Evolutionary conservation across 2,797 vertebrate species (phyloP).

Genomic region (Rhyacichthys aspro): DNA sequence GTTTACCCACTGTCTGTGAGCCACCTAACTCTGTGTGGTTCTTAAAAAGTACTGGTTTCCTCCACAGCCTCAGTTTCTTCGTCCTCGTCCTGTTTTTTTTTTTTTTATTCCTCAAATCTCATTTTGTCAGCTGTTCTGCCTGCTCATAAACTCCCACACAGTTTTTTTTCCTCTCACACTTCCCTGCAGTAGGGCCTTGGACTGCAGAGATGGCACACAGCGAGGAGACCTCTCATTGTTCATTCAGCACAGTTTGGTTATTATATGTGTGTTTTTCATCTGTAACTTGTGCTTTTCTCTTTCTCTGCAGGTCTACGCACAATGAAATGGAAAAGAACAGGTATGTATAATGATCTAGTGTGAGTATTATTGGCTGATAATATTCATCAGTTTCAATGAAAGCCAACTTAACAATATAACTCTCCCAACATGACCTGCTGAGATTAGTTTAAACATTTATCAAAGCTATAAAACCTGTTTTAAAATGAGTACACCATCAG

Average conservation of each 20-base stretch:
- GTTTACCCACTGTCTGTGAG: constrained; percentile 56
- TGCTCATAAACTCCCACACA: constrained; percentile 56
- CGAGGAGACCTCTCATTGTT: constrained; percentile 26
- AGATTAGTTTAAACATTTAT: neutral
- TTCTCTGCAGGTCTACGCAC: constrained; percentile 89
- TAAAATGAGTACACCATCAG: too few relatives aligned
- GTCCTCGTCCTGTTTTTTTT: neutral
- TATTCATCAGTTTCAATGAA: constrained; percentile 3
- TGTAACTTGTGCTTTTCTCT: constrained; percentile 45
- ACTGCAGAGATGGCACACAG: constrained; percentile 26
- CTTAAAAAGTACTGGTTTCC: constrained; percentile 40
- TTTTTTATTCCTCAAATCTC: constrained; percentile 31
- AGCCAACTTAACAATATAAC: neutral
- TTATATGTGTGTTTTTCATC: constrained; percentile 28
- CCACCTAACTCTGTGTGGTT: constrained; percentile 17
- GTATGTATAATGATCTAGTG: constrained; percentile 71
- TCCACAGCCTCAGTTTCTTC: neutral
- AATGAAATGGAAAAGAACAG: constrained; percentile 99
- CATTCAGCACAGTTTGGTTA: constrained; percentile 23
- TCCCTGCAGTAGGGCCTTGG: constrained; percentile 38
- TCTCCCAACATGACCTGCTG: constrained; percentile 1
- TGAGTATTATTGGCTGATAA: neutral
- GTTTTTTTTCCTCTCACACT: constrained; percentile 24
- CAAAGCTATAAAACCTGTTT: too few relatives aligned
- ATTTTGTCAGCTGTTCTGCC: constrained; percentile 38